phyloP scores from a whole-genome alignment of 2,888 invertebrate genomes.

The Lasius platythorax region DNA sequence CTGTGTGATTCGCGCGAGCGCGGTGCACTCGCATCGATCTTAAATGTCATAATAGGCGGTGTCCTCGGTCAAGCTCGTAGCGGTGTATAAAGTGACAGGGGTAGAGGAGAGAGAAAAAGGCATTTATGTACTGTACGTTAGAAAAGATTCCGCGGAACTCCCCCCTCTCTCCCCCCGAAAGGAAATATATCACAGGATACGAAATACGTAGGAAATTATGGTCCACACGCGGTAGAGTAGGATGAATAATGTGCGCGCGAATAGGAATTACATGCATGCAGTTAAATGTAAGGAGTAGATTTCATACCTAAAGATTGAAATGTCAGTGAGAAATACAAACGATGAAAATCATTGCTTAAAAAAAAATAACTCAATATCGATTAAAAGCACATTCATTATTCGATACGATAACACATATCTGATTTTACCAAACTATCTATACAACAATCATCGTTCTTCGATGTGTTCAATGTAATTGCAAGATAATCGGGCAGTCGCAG shows the following conservation, averaged over 20 bases:
- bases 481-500: neutral
- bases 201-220: neutral
- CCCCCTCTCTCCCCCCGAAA: neutral
- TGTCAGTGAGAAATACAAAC: neutral
- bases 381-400: constrained; percentile 8
- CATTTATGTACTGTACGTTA: neutral
- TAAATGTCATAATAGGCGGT: constrained; percentile 46
- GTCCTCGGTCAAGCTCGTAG: constrained; percentile 16
- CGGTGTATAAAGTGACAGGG: constrained; percentile 12
- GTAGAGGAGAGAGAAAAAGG: neutral
- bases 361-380: neutral
- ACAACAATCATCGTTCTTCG: neutral
- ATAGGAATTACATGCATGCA: too few relatives aligned
- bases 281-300: neutral
- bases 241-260: too few relatives aligned
- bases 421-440: constrained; percentile 12
- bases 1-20: constrained; percentile 31
- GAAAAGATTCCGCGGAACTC: neutral
- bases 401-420: neutral
- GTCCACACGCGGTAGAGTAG: neutral
- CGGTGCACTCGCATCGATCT: constrained; percentile 21
- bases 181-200: neutral
- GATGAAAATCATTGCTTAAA: neutral
- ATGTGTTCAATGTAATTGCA: constrained; percentile 1
- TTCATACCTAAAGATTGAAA: neutral